Evolutionary conservation across 2,113 vertebrate species (phyloP), one percentile per base, ranked within the genome.

Genomic region (Mesoclemmys tuberculata): DNA sequence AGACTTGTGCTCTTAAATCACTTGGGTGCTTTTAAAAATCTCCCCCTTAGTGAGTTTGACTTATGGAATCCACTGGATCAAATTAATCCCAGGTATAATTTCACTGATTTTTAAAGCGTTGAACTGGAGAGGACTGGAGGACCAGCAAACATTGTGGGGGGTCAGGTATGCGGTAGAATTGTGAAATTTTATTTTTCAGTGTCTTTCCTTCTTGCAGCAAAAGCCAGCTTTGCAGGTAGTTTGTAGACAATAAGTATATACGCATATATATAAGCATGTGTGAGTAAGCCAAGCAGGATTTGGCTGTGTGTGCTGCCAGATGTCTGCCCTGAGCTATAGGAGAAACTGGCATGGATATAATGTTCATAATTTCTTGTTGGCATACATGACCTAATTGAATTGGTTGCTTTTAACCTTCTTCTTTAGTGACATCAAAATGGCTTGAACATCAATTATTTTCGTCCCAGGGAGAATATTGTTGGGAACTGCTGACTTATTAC

Each of bases 331-430:
- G 14, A 82, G 49, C 26, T 78, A 21, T 82, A 22, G 31, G 64
- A 77, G 91, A 94, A 44, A 31, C 16, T 82, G n/a, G 21, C 80
- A 80, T 0, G 2, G 75, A 71, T 41, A 10, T 84, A 80, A 90
- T 91, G 19, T 94, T 93, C 94, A 4, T 61, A 85, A 86, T 85
- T 96, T 97, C 8, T 44, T 4, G 3, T 12, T 87, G 74, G 54
- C 86, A 94, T 35, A 90, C 91, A 85, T 79, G 85, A 44, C 26
- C 51, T 89, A 48, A 41, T 93, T 96, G 61, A 46, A 41, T 24
- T 78, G 81, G 38, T 71, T 93, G 22, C 84, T 91, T 90, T 93
- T 89, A 92, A 93, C 18, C 80, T 96, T 95, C 51, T 82, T 90
- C 75, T 81, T 81, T 52, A 84, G 41, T 14, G 21, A 13, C 90